A percentile compares a stretch with the other conserved stretches of the same genome.
phyloP scores from a whole-genome alignment of 30 jellyfish, hydroid and myxozoan genomes.

The Sanderia malayensis region DNA sequence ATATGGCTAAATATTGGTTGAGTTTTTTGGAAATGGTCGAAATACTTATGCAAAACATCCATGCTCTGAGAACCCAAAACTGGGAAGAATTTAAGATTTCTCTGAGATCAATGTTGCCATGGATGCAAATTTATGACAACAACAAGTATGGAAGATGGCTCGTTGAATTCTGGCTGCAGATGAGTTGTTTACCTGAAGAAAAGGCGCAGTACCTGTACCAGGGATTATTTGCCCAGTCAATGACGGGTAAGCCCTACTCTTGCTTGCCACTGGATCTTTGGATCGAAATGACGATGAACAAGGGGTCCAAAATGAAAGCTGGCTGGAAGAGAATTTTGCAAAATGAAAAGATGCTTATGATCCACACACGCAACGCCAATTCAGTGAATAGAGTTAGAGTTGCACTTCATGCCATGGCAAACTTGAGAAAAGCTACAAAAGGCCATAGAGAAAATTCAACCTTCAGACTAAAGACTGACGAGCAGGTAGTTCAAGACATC shows the following conservation, averaged over 20 bases:
- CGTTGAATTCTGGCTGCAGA: neutral
- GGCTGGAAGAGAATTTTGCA: constrained; percentile 9
- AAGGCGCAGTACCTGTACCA: neutral
- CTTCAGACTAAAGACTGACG: neutral
- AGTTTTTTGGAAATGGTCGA: constrained; percentile 13
- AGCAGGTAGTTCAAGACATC: neutral
- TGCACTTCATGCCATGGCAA: neutral
- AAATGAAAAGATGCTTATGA: neutral
- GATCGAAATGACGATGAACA: constrained; percentile 17
- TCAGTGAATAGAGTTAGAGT: neutral
- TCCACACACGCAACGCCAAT: neutral
- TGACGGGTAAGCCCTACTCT: neutral
- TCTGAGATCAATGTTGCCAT: constrained; percentile 8
- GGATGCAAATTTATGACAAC: constrained; percentile 4
- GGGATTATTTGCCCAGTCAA: neutral
- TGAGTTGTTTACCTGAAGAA: neutral
- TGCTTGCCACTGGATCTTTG: constrained; percentile 2
- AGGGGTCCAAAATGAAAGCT: constrained; percentile 16
- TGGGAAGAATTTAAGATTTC: neutral
- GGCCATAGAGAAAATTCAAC: neutral
- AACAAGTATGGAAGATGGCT: neutral
- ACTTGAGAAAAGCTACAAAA: neutral
- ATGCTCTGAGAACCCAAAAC: neutral
- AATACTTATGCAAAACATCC: neutral
- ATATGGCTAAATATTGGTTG: constrained; percentile 5